Evolutionary conservation across 2,113 vertebrate species (phyloP).

Genomic region (Nycticorax nycticorax): DNA sequence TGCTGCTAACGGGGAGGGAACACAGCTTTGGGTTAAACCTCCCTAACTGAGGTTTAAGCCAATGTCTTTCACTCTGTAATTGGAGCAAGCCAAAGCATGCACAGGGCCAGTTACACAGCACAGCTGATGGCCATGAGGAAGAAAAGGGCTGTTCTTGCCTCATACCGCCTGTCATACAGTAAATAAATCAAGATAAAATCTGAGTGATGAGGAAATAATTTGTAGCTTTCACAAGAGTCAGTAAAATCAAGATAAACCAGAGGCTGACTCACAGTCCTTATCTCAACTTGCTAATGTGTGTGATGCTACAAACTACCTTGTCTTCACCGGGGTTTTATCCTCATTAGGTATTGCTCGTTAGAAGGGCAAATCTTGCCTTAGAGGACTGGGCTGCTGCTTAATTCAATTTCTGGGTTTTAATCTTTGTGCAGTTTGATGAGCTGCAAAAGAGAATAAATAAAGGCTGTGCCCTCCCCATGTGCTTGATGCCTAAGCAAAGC

Average conservation of each 20-base stretch:
- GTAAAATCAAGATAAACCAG: slow-evolving; percentile 21
- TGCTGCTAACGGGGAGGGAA: background rate
- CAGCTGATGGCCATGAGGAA: background rate
- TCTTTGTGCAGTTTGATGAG: background rate
- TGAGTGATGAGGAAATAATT: slow-evolving; percentile 40
- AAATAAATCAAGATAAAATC: slow-evolving; percentile 28
- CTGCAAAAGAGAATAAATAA: background rate
- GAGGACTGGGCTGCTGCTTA: background rate
- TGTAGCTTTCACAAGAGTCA: slow-evolving; percentile 11
- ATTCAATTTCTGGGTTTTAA: slow-evolving; percentile 35
- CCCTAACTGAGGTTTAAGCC: background rate
- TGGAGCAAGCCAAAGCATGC: background rate
- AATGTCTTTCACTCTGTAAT: background rate
- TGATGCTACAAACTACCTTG: background rate
- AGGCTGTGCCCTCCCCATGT: background rate
- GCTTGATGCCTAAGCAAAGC: background rate
- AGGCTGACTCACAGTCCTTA: background rate
- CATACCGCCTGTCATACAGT: background rate
- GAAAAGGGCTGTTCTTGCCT: background rate
- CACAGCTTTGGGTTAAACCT: background rate
- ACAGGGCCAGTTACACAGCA: background rate
- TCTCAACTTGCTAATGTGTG: slow-evolving; percentile 4
- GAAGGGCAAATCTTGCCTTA: slow-evolving; percentile 3
- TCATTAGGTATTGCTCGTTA: background rate
- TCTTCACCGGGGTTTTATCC: slow-evolving; percentile 11